Evolutionary conservation across 1,140 invertebrate species (phyloP).

Genomic region (Ericerus pela): DNA sequence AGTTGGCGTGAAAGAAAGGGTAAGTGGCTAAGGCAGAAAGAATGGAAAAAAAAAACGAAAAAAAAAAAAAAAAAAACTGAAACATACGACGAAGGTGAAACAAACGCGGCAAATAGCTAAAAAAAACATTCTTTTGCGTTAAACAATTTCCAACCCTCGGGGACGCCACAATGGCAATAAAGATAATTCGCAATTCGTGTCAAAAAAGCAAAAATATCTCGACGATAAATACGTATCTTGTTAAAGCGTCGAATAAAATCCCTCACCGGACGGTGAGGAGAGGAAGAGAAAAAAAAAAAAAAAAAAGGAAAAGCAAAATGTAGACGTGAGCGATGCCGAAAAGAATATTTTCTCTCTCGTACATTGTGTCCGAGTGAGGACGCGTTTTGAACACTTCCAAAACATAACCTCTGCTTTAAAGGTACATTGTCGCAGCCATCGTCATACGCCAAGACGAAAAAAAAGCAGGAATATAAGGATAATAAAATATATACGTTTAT

Average conservation of each 20-base stretch:
- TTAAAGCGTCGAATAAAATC: constrained; percentile 5
- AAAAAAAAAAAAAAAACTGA: background rate
- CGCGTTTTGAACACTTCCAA: background rate
- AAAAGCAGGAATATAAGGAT: background rate
- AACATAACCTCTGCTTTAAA: constrained; percentile 4
- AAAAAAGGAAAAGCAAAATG: too few species aligned
- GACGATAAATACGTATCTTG: constrained; percentile 5
- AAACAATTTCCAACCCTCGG: constrained; percentile 5
- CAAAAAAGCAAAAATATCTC: constrained; percentile 4
- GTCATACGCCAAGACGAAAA: background rate
- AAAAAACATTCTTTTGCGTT: background rate
- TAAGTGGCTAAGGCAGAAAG: too few species aligned
- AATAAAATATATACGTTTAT: constrained; percentile 7
- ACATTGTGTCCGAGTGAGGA: background rate
- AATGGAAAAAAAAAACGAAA: background rate
- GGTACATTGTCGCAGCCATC: background rate
- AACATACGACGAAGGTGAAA: background rate
- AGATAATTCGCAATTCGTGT: constrained; percentile 10
- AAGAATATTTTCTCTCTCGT: constrained; percentile 1
- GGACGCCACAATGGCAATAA: constrained; percentile 6
- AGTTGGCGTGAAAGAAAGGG: too few species aligned
- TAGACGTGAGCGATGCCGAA: background rate
- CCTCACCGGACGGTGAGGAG: too few species aligned
- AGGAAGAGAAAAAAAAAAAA: too few species aligned
- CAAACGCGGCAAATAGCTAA: too few species aligned